Base-by-base conservation (phyloP, 2,797 vertebrate species). In the Epinephelus coioides region DNA sequence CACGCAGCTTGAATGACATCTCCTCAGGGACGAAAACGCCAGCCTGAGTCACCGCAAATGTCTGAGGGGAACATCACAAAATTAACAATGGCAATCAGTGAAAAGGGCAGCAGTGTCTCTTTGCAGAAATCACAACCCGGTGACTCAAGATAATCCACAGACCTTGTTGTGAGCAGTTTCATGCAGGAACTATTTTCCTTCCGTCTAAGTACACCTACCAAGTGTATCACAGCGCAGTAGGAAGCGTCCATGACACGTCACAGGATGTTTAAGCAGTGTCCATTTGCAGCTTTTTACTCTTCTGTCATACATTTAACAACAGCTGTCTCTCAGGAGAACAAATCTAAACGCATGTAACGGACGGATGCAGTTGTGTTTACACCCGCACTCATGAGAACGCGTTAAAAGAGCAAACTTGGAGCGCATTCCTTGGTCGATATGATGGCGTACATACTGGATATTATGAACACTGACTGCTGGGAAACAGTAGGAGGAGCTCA, bases 1-100 rank as follows among this genome's bases (percentile, higher is more conserved):
- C 73, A 63, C 63, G 47, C 40, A 15, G 62, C 63, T 76, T 38
- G 46, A 55, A 74, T n/a, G 75, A 34, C 74, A 80, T 68, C 62
- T 88, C 88, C 90, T 91, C 90, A 83, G 91, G 89, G 91, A 91
- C 21, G 61, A 73, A 86, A 60, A 25, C 18, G 62, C 59, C 82
- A 67, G 62, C 68, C 85, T 81, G 83, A 87, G 83, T 88, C 85
- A 82, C 68, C 30, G 12, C 27, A 40, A 34, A 51, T 6, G 23
- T 70, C 67, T 69, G 46, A 51, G 64, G 53, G 38, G 12, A 51
- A 59, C 76, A 55, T 57, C 10, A 14, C 34, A 18, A 55, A 69
- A 70, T 64, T 3, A 70, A 54, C 68, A 40, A 15, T 12, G 21
- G 23, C 25, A 55, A 69, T 81, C 44, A 53, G n/a, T 3, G 23